phyloP scores from a whole-genome alignment of 2,888 invertebrate species.

The Athalia circularis region DNA sequence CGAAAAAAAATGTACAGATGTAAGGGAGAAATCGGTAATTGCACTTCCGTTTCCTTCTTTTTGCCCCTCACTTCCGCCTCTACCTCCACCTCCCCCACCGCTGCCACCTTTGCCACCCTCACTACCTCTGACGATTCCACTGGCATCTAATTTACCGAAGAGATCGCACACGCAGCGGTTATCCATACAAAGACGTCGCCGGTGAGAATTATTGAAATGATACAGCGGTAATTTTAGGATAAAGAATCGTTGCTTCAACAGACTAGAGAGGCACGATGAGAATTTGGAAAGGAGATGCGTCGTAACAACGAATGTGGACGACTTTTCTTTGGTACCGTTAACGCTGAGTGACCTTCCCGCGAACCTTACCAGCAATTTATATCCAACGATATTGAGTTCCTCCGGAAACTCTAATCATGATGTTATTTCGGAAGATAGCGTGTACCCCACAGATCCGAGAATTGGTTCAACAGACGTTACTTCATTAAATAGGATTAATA shows the following conservation, averaged over 20 bases:
- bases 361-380: slow-evolving; percentile 36
- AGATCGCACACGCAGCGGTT: slow-evolving; percentile 48
- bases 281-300: slow-evolving; percentile 44
- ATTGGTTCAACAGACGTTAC: slow-evolving; percentile 21
- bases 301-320: slow-evolving; percentile 45
- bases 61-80: slow-evolving; percentile 47
- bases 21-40: slow-evolving; percentile 38
- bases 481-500: slow-evolving; percentile 17
- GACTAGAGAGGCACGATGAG: slow-evolving; percentile 52
- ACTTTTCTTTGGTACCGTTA: slow-evolving; percentile 46
- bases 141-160: slow-evolving; percentile 21
- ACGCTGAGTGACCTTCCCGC: slow-evolving; percentile 46
- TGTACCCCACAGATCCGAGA: not conserved
- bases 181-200: slow-evolving; percentile 43
- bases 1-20: slow-evolving; percentile 18
- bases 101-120: slow-evolving; percentile 45
- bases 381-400: slow-evolving; percentile 38
- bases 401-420: slow-evolving; percentile 39
- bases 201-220: slow-evolving; percentile 25
- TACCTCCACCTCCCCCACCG: slow-evolving; percentile 52
- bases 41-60: slow-evolving; percentile 50
- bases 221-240: not conserved
- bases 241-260: not conserved
- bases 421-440: slow-evolving; percentile 27
- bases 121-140: not conserved